A percentile compares a stretch with the other conserved stretches of the same genome.
phyloP scores from a whole-genome alignment of 2,888 invertebrate species.

The Perdita meconis region DNA sequence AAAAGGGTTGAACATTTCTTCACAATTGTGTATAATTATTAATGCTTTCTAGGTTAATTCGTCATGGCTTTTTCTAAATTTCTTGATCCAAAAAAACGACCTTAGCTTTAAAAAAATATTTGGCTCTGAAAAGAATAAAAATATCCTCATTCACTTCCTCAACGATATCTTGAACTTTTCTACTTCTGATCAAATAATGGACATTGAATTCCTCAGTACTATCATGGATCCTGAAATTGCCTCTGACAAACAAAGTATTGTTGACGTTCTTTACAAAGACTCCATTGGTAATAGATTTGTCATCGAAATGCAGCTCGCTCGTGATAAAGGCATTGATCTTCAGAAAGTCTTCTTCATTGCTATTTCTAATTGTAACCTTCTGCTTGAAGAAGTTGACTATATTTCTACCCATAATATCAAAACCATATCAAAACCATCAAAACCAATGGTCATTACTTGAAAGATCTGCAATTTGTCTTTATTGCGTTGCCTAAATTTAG shows the following conservation, averaged over 20 bases:
- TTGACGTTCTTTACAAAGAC: neutral
- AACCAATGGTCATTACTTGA: neutral
- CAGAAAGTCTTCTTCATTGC: neutral
- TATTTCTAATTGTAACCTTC: neutral
- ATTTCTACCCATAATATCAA: too few relatives aligned
- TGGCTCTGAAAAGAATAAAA: neutral
- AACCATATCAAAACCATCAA: too few relatives aligned
- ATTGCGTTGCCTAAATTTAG: neutral
- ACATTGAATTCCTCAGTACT: neutral
- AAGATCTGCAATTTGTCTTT: neutral
- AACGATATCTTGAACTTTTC: neutral
- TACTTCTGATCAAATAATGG: too few relatives aligned
- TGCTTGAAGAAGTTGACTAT: too few relatives aligned
- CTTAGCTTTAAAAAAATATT: neutral
- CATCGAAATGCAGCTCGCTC: neutral
- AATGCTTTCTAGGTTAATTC: constrained; percentile 11
- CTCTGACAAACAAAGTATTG: neutral
- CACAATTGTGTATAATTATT: constrained; percentile 22
- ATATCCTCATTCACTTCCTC: neutral
- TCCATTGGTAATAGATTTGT: neutral
- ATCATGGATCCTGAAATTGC: neutral
- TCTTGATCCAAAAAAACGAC: neutral
- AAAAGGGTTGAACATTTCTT: constrained; percentile 5
- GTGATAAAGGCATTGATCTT: neutral
- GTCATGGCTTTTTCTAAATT: neutral